Conservation (phyloP, 2,888 invertebrate genomes). For the Drosophila setosimentum region DNA sequence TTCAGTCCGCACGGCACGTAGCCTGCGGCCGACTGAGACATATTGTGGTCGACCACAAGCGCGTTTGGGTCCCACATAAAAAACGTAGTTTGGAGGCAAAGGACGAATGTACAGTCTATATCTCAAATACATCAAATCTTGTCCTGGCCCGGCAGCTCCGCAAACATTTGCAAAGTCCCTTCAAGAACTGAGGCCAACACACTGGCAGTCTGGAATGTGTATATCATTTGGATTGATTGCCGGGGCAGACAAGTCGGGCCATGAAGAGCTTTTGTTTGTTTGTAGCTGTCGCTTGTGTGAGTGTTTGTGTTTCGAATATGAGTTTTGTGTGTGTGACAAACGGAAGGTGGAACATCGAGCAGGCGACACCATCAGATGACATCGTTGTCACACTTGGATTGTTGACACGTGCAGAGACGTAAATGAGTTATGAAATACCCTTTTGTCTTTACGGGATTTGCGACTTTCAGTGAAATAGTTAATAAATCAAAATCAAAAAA, state of each 20-base stretch:
- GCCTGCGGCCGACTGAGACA: conserved; percentile 68
- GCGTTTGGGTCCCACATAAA: conserved; percentile 47
- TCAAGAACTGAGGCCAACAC: conserved; percentile 39
- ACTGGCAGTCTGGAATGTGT: conserved; percentile 66
- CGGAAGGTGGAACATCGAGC: conserved; percentile 55
- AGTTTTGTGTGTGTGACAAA: conserved; percentile 51
- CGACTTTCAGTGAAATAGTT: conserved; percentile 21
- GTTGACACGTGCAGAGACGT: conserved; percentile 66
- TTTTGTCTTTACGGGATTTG: conserved; percentile 16
- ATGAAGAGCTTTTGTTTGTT: conserved; percentile 64
- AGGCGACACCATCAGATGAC: conserved; percentile 40
- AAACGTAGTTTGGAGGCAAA: conserved; percentile 49
- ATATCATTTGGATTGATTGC: conserved; percentile 81
- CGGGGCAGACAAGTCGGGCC: conserved; percentile 39
- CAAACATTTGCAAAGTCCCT: conserved; percentile 61
- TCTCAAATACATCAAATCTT: conserved; percentile 77
- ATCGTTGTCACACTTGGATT: conserved; percentile 69
- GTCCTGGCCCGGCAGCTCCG: conserved; percentile 42
- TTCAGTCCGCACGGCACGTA: conserved; percentile 27
- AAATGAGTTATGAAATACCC: conserved; percentile 69
- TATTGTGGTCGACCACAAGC: conserved; percentile 62
- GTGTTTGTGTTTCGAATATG: conserved; percentile 12
- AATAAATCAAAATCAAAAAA: conserved; percentile 56
- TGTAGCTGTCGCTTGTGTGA: conserved; percentile 34
- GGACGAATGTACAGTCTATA: conserved; percentile 62